A percentile compares a stretch with the other conserved stretches of the same genome.
Conservation (phyloP, 1,140 invertebrate species). For the Vollenhovia emeryi region DNA sequence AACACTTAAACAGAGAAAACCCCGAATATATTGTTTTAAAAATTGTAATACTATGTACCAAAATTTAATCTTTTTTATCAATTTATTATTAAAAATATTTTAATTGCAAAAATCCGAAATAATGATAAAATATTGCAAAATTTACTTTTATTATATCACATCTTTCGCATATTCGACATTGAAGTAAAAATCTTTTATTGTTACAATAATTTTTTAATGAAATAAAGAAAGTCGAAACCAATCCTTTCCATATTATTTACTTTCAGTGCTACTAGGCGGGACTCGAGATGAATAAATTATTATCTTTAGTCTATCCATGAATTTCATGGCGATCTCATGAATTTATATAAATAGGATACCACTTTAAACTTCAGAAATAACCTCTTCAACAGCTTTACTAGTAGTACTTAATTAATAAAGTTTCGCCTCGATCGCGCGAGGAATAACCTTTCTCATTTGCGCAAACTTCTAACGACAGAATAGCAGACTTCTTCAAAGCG, state of each 20-base stretch:
- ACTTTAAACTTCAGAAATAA: conserved; percentile 45
- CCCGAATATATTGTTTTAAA: neutral
- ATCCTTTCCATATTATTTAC: too few relatives aligned
- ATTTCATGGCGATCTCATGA: neutral
- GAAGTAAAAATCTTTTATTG: neutral
- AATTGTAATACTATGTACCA: neutral
- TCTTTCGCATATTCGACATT: neutral
- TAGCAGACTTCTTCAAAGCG: conserved; percentile 37
- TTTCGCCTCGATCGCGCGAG: conserved; percentile 20
- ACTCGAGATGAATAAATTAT: conserved; percentile 4
- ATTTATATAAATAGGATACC: conserved; percentile 30
- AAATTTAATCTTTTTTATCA: neutral
- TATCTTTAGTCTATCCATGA: neutral
- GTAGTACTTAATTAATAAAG: conserved; percentile 56
- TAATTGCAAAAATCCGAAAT: neutral
- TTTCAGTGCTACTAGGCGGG: neutral
- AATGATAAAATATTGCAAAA: neutral
- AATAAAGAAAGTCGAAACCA: neutral
- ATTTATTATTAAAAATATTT: neutral
- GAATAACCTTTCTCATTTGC: conserved; percentile 45
- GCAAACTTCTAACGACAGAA: conserved; percentile 27
- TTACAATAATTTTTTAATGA: conserved; percentile 1
- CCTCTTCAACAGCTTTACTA: conserved; percentile 29
- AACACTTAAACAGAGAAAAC: neutral
- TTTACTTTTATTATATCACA: neutral